A percentile compares a stretch with the other conserved stretches of the same genome.
These are phyloP conservation scores for Ferrisia virgata DNA, from an alignment of 2,888 invertebrate genomes.

Conservation along the genomic window DNA sequence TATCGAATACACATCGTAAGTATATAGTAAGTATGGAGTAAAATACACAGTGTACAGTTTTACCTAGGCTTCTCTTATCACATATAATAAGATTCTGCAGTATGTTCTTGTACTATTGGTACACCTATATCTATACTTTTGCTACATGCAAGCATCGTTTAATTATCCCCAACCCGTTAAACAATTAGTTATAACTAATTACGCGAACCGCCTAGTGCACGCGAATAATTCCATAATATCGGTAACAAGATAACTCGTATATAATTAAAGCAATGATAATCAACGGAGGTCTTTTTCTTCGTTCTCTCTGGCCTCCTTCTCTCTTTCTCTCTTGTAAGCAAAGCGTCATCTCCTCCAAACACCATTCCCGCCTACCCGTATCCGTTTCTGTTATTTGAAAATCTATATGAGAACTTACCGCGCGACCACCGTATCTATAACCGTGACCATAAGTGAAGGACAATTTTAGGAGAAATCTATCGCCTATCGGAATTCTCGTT, in stretches of 20 bases:
- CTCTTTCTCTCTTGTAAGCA: background rate
- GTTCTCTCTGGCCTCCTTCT: no score
- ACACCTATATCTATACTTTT: no score
- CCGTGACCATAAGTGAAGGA: slow-evolving; percentile 39
- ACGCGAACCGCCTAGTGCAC: background rate
- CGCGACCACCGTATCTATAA: slow-evolving; percentile 27
- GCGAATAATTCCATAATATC: slow-evolving; percentile 2
- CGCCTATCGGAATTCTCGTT: background rate
- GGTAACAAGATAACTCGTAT: background rate
- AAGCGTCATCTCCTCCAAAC: background rate
- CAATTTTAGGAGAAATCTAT: slow-evolving; percentile 33
- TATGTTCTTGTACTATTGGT: no score
- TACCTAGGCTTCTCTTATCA: no score
- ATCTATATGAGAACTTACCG: background rate
- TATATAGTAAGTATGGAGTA: no score
- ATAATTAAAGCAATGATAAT: slow-evolving; percentile 16
- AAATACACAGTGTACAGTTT: background rate
- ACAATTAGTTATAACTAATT: slow-evolving; percentile 9
- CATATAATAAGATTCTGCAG: background rate
- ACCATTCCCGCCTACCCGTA: background rate
- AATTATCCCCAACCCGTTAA: background rate
- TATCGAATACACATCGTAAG: slow-evolving; percentile 1
- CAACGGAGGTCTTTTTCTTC: background rate
- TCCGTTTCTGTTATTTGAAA: background rate
- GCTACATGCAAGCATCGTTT: background rate